A percentile compares a stretch with the other conserved stretches of the same genome.
Conservation (phyloP, 1,140 invertebrate genomes). For the Cardiocondyla obscurior region DNA sequence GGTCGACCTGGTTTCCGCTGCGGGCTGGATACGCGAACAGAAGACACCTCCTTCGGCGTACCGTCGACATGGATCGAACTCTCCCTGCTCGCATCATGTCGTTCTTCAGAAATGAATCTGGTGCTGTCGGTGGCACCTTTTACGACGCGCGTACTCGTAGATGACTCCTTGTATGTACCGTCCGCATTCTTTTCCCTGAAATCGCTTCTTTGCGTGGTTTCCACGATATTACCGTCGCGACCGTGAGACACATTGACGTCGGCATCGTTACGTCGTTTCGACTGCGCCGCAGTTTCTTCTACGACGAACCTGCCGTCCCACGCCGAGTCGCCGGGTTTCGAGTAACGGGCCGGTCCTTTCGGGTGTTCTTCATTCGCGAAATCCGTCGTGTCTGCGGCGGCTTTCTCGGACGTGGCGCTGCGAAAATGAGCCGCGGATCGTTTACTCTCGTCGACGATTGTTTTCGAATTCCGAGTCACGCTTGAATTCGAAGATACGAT, state of each 20-base stretch:
- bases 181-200: constrained; percentile 51
- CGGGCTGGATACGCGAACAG: constrained; percentile 1
- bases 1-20: constrained; percentile 30
- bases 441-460: constrained; percentile 3
- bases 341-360: background rate
- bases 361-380: background rate
- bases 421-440: background rate
- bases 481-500: constrained; percentile 36
- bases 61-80: constrained; percentile 6
- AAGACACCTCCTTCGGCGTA: background rate
- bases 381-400: constrained; percentile 17
- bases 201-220: constrained; percentile 54
- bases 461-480: constrained; percentile 25
- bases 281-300: constrained; percentile 18
- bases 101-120: constrained; percentile 62
- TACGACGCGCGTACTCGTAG: constrained; percentile 39
- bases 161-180: constrained; percentile 63
- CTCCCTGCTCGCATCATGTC: constrained; percentile 46
- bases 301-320: constrained; percentile 68
- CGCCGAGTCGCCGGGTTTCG: constrained; percentile 69
- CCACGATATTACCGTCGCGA: constrained; percentile 1
- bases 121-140: constrained; percentile 61
- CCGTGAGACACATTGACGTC: constrained; percentile 45
- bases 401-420: background rate
- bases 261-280: constrained; percentile 30